These are phyloP conservation scores for Achroia grisella DNA, from an alignment of 1,140 invertebrate species.

Conservation along the genomic window DNA sequence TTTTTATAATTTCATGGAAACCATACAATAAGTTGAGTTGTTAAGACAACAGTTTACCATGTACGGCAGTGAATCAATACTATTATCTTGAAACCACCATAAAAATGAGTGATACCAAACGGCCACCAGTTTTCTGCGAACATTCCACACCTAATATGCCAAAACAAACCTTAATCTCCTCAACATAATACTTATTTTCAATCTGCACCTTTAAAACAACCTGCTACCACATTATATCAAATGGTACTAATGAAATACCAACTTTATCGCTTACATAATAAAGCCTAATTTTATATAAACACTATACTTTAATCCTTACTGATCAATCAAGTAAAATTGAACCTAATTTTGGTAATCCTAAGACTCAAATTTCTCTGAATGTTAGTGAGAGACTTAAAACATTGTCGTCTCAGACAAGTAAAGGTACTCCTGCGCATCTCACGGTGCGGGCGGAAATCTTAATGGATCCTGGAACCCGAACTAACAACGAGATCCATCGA, in stretches of 20 bases:
- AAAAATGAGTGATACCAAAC: constrained; percentile 59
- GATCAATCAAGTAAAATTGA: too few species aligned
- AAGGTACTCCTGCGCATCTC: constrained; percentile 59
- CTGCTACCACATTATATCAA: constrained; percentile 2
- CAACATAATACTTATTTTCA: constrained; percentile 7
- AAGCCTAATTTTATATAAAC: too few species aligned
- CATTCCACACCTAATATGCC: not conserved
- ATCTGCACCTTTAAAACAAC: not conserved
- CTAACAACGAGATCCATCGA: constrained; percentile 64
- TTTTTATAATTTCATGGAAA: not conserved
- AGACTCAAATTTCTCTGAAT: too few species aligned
- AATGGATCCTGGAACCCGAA: constrained; percentile 63
- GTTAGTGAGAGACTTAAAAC: too few species aligned
- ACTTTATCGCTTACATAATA: too few species aligned
- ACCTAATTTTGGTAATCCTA: too few species aligned
- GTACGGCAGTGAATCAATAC: constrained; percentile 61
- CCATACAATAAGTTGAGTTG: too few species aligned
- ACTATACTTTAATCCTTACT: too few species aligned
- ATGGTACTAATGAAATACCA: too few species aligned
- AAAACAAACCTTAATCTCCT: constrained; percentile 2
- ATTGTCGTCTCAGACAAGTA: too few species aligned
- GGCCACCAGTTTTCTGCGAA: constrained; percentile 44
- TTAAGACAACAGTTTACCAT: constrained; percentile 17
- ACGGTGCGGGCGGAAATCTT: constrained; percentile 64
- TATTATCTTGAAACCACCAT: constrained; percentile 67